A percentile compares a stretch with the other conserved stretches of the same genome.
Evolutionary conservation across 2,888 invertebrate species (phyloP).

Genomic region (Margaritifera margaritifera): DNA sequence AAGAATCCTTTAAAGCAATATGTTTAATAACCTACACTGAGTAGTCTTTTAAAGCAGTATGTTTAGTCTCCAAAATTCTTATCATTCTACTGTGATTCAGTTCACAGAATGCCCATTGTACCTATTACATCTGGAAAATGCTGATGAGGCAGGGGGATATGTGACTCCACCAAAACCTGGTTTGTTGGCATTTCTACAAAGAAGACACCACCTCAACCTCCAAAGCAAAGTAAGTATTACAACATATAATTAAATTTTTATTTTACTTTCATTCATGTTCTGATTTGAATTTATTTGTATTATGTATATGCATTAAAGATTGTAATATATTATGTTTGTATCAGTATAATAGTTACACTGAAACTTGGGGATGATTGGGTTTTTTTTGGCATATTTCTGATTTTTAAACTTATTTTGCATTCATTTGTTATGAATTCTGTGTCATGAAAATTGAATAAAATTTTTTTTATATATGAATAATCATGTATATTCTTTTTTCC

Average conservation of each 20-base stretch:
- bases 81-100: conserved; percentile 8
- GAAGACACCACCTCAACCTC: conserved; percentile 42
- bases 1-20: too few species aligned
- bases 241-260: neutral
- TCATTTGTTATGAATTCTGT: too few species aligned
- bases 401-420: too few species aligned
- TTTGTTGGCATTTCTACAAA: conserved; percentile 50
- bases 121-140: conserved; percentile 31
- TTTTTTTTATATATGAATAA: too few species aligned
- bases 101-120: conserved; percentile 41
- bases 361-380: neutral
- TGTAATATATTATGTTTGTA: neutral
- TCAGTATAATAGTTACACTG: neutral
- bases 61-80: too few species aligned
- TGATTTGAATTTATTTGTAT: neutral
- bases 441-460: too few species aligned
- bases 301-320: neutral
- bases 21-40: too few species aligned
- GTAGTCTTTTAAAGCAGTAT: too few species aligned
- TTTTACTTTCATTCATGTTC: neutral
- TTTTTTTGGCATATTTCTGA: neutral
- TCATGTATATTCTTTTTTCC: too few species aligned
- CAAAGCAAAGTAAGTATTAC: conserved; percentile 41
- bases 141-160: conserved; percentile 31
- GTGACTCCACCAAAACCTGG: conserved; percentile 50